A percentile compares a stretch with the other conserved stretches of the same genome.
Conservation (phyloP, 2,797 vertebrate species). For the Chelmon rostratus region DNA sequence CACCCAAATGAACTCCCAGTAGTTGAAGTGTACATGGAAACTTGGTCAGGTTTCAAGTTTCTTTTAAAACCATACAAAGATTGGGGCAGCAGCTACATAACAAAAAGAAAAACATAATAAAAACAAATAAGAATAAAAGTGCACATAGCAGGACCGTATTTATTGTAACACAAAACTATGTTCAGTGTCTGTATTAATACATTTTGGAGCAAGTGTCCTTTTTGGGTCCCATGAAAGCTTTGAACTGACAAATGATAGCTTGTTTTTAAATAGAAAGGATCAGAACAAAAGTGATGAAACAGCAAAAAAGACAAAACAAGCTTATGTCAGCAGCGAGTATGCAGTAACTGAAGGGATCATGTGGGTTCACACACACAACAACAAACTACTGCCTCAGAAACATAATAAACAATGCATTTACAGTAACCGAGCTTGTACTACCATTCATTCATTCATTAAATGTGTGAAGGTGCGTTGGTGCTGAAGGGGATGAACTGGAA, state of each 20-base stretch:
- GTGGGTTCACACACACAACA: no score
- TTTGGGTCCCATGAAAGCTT: neutral
- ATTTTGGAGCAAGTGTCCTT: neutral
- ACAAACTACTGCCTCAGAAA: no score
- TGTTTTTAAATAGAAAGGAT: neutral
- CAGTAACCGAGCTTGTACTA: no score
- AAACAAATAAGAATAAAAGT: neutral
- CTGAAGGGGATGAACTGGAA: no score
- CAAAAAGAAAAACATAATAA: neutral
- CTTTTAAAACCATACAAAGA: neutral
- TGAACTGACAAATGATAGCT: neutral
- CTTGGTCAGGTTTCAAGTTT: neutral
- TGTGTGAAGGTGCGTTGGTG: no score
- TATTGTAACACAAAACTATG: neutral
- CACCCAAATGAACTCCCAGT: conserved; percentile 41
- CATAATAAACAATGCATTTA: no score
- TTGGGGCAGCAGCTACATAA: neutral
- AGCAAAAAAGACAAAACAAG: neutral
- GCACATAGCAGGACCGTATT: neutral
- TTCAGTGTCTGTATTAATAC: neutral
- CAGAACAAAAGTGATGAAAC: neutral
- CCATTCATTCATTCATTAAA: no score
- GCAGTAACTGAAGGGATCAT: neutral
- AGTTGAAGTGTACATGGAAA: neutral
- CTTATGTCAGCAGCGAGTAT: neutral